Evolutionary conservation across 2,888 invertebrate species (phyloP), one percentile per base, ranked within the genome.

Genomic region (Lepidonotus clava): DNA sequence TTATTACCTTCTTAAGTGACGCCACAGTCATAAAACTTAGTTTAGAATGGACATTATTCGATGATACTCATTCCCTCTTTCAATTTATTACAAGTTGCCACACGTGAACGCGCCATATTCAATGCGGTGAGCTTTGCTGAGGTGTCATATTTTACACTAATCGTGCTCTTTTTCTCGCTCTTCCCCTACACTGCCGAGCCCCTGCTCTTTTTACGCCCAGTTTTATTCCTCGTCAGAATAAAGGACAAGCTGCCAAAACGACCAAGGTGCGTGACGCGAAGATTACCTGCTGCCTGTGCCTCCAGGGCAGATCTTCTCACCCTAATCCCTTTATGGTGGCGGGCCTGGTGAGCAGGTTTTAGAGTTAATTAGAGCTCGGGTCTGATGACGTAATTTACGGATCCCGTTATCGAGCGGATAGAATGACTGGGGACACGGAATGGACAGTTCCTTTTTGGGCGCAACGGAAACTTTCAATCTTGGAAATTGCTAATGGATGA

Each of bases 71-170:
- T 71, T 71, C 38, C 36, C 71, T 71, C 38, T 34, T 38, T 36
- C 8, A 71, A 71, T 38, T 71, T 24, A 71, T 36, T 34, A 36
- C 71, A 36, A 38, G 21, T 38, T 11, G 5, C 36, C 34, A 71
- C 71, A 71, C 71, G 71, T 71, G 71, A 71, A 4, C 8, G 36
- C 11, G 71, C 38, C 71, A 71, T 71, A 71, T 71, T 14, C 71
- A 24, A n/a, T 36, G 14, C 11, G 18, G 61, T 24, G 11, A 61
- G 28, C 61, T 61, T 61, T 2, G 21, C 1, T 2, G 14, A 61
- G 28, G 61, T 61, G 61, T 61, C 61, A 61, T 61, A 61, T 61
- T 61, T 61, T 32, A 61, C 61, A 61, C 61, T 5, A 32, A 61
- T n/a, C 28, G 28, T 61, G 61, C 28, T 32, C 28, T 11, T 18